Evolutionary conservation across 2,888 invertebrate species (phyloP).

Genomic region (Maniola hyperantus): DNA sequence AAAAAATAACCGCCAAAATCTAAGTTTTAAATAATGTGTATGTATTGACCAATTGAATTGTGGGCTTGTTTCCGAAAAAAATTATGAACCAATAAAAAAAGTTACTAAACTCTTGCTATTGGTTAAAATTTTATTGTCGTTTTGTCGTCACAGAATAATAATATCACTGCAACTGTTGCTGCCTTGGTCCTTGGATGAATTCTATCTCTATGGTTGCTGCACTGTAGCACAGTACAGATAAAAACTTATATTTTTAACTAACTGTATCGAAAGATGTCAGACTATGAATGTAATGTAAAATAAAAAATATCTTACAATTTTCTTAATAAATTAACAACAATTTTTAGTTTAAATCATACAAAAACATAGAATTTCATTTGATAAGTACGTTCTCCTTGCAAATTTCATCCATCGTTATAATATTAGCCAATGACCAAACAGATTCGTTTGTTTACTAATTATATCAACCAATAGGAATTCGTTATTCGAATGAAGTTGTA

Average conservation of each 20-base stretch:
- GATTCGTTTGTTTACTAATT: conserved; percentile 50
- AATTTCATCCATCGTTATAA: conserved; percentile 32
- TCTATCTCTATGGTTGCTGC: no score
- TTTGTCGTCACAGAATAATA: conserved; percentile 2
- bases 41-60: conserved; percentile 23
- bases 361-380: conserved; percentile 13
- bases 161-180: background rate
- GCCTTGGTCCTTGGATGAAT: no score
- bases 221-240: background rate
- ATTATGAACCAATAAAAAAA: conserved; percentile 29
- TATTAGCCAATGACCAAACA: conserved; percentile 53
- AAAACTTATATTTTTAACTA: no score
- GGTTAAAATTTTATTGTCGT: conserved; percentile 15
- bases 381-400: conserved; percentile 55
- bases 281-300: no score
- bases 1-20: conserved; percentile 51
- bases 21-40: conserved; percentile 7
- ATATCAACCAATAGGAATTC: conserved; percentile 65
- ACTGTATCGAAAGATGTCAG: no score
- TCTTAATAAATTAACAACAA: background rate
- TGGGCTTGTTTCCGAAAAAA: background rate
- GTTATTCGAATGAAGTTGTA: conserved; percentile 49
- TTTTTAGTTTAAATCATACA: background rate
- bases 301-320: no score
- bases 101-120: conserved; percentile 23